Evolutionary conservation across 1,140 invertebrate genomes (phyloP), one percentile per base, ranked within the genome.

Genomic region (Melitaea cinxia): DNA sequence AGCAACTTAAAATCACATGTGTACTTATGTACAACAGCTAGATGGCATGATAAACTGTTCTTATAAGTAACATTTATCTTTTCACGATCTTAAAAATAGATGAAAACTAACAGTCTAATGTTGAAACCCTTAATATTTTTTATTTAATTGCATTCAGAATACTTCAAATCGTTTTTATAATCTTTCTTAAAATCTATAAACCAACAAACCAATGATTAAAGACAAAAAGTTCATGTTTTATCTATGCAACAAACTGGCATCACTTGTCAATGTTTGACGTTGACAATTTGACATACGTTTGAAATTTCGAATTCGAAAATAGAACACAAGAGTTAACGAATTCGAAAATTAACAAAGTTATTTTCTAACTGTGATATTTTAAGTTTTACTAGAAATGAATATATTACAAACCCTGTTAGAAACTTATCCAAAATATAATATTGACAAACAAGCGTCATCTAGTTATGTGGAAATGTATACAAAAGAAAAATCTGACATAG

Each of bases 401-500:
- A 68, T 50, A 56, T 55, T 85, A 33, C 68, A 81, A 58, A 66
- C 72, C 62, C 58, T 89, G 15, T n/a, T 68, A 64, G 77, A 88
- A 45, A 71, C 33, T 52, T 88, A 78, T 68, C 64, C 84, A 0
- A 81, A 87, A 64, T 75, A 72, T 62, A 67, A 57, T 52, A 80
- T 88, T 45, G 74, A 85, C 52, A 85, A 83, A 68, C 82, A 88
- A 73, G 61, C 69, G 65, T 69, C 78, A 49, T 86, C 88, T 6
- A 90, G 78, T 68, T 91, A 90, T 67, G 79, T 91, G 1, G 71
- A 86, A 77, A 85, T 88, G 73, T 89, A 83, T 62, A 82, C 83
- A 12, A 87, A 84, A 77, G 69, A 67, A 55, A 71, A 65, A 15
- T 70, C 67, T 30, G 83, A 88, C 58, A 70, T 89, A 47, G 70